Evolutionary conservation across 1,140 invertebrate species (phyloP), one percentile per base, ranked within the genome.

Genomic region (Rhagoletis pomonella): DNA sequence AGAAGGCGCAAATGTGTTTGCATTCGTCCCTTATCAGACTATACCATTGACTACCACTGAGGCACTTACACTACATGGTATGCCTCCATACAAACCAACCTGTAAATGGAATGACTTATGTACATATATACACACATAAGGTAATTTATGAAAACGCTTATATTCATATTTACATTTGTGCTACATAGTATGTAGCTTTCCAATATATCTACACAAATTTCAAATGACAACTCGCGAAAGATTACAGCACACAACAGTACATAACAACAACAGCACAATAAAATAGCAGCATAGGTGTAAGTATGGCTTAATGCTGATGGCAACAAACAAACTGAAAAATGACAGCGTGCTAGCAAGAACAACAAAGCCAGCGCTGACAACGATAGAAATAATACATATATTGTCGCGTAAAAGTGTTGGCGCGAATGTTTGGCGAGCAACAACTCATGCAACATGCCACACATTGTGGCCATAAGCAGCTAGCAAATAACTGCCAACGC

Each of bases 401-500:
- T 14, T 17, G n/a, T 62, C 60, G 60, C 60, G 4, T 17, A 62
- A 62, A 62, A 55, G 50, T 55, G 50, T 55, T 62, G 60, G 60
- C 7, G 60, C 60, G 60, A 17, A 29, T 29, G 29, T 29, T 29
- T 29, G 29, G 29, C 29, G 29, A 29, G 29, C 29, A 29, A 10
- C n/a, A 67, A 81, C 73, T 19, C 73, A 81, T 81, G 47, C 73
- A 81, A 81, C 73, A 81, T 81, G 73, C 73, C 73, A 81, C 73
- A 81, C 73, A 81, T 47, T 81, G 73, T n/a, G 73, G 47, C 73
- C 44, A 81, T 55, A 55, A 81, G 73, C 73, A 81, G 73, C 73
- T 55, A 47, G 50, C 73, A 81, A 81, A 81, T 81, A 81, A 81
- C 17, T 58, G n/a, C 73, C 73, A 81, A 58, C 73, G 47, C 5